phyloP scores from a whole-genome alignment of 2,797 vertebrate species.

The Cossypha polioptera region DNA sequence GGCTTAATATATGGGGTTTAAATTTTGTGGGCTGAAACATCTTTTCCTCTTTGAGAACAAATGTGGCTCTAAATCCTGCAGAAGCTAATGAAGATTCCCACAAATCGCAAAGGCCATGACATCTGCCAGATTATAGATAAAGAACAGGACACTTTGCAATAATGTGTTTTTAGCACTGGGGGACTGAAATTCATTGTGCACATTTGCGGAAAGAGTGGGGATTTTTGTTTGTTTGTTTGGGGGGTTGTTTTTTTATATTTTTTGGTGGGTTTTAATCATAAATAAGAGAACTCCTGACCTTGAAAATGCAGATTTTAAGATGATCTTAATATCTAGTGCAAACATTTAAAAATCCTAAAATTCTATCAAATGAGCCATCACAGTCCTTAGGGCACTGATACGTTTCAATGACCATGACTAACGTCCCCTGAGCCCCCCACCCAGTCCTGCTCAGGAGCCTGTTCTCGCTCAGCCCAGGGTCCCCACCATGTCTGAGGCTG shows the following conservation, averaged over 20 bases:
- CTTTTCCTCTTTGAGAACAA: not conserved
- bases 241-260: not conserved
- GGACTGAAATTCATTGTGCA: not conserved
- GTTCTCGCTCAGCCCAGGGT: not conserved
- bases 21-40: not conserved
- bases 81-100: not conserved
- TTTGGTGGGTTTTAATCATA: not conserved
- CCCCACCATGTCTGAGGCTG: not conserved
- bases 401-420: not conserved
- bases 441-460: not conserved
- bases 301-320: not conserved
- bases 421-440: not conserved
- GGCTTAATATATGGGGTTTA: not conserved
- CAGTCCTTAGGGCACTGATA: not conserved
- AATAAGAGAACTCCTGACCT: not conserved
- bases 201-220: fast-evolving
- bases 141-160: not conserved
- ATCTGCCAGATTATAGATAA: not conserved
- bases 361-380: not conserved
- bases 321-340: not conserved
- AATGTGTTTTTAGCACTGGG: not conserved
- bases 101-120: not conserved
- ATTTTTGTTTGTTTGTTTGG: not conserved
- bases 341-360: not conserved
- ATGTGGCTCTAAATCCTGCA: not conserved